A percentile compares a stretch with the other conserved stretches of the same genome.
Evolutionary conservation across 2,797 vertebrate species (phyloP).

Genomic region (Scarus forsteni): DNA sequence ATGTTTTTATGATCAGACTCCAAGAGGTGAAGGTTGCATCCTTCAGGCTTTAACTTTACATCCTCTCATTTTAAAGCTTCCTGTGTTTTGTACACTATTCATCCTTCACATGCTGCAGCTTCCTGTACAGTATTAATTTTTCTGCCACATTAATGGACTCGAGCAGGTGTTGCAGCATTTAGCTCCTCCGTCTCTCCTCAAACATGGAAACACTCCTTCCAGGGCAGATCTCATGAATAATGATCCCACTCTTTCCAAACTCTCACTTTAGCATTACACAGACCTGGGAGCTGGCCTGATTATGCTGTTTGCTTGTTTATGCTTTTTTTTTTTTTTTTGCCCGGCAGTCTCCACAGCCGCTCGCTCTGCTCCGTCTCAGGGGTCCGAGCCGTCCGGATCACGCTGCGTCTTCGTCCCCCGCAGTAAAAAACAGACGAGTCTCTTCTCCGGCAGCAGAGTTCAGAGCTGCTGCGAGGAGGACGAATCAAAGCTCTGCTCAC

Average conservation of each 20-base stretch:
- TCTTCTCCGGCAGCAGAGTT: conserved; percentile 58
- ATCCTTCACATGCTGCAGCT: not conserved
- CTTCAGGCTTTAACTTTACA: not conserved
- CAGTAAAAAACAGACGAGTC: conserved; percentile 53
- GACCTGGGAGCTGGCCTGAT: conserved; percentile 61
- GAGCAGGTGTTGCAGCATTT: not conserved
- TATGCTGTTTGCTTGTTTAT: conserved; percentile 65
- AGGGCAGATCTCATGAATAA: conserved; percentile 50
- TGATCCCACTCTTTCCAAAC: conserved; percentile 47
- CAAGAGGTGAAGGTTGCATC: not conserved
- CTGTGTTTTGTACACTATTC: no score
- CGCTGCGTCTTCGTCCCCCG: conserved; percentile 46
- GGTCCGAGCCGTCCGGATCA: conserved; percentile 51
- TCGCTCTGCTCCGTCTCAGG: conserved; percentile 45
- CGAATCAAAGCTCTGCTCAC: conserved; percentile 54
- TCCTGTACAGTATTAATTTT: not conserved
- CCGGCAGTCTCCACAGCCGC: conserved; percentile 43
- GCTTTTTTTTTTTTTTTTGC: conserved; percentile 43
- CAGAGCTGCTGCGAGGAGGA: conserved; percentile 30
- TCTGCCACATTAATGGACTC: conserved; percentile 6
- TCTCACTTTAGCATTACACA: conserved; percentile 25
- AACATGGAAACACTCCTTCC: conserved; percentile 40
- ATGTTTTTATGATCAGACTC: no score
- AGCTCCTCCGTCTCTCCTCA: not conserved
- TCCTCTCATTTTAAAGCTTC: no score